Base-by-base conservation (phyloP, 2,113 vertebrate species). In the Oreotragus oreotragus region DNA sequence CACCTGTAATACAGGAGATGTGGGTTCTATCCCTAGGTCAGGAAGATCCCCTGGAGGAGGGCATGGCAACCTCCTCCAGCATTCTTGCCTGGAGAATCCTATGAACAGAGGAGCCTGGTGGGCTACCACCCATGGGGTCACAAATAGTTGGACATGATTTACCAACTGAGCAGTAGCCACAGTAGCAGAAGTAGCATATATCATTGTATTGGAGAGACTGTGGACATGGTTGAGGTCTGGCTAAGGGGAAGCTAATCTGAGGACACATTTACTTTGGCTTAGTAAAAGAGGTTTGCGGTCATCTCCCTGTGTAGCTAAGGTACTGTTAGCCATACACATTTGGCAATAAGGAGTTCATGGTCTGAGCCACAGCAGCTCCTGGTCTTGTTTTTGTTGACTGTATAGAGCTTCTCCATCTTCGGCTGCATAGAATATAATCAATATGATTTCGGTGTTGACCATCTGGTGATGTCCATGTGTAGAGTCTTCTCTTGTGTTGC, bases 261-360 rank as follows among this genome's bases (percentile, higher is more conserved):
- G 88, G 58, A 80, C 84, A 12, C 6, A 30, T 58, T 80, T 58
- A 79, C 36, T 94, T 51, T 91, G 92, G 66, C 70, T 85, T 39
- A 33, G 4, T 51, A 15, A 43, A 17, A 90, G 60, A 94, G 27
- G 33, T 94, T 84, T 96, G 23, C 6, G 73, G 45, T 89, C 49
- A n/a, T 21, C 43, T 79, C 57, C 53, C 73, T 80, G 58, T 79
- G 36, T 55, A 79, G 64, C n/a, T 62, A 94, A 83, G 84, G 55
- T 79, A 77, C 76, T 96, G 43, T 94, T 89, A 97, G 62, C 70
- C 89, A 77, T 45, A 36, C 80, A 90, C 66, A 96, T 76, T 70
- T 93, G n/a, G n/a, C n/a, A n/a, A n/a, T n/a, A n/a, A n/a, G n/a
- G n/a, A n/a, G n/a, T n/a, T n/a, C n/a, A n/a, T n/a, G n/a, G n/a